Percentiles rank a stretch among this genome's conserved stretches.
Conservation (phyloP, 2,888 invertebrate species). For the Myopa testacea region DNA sequence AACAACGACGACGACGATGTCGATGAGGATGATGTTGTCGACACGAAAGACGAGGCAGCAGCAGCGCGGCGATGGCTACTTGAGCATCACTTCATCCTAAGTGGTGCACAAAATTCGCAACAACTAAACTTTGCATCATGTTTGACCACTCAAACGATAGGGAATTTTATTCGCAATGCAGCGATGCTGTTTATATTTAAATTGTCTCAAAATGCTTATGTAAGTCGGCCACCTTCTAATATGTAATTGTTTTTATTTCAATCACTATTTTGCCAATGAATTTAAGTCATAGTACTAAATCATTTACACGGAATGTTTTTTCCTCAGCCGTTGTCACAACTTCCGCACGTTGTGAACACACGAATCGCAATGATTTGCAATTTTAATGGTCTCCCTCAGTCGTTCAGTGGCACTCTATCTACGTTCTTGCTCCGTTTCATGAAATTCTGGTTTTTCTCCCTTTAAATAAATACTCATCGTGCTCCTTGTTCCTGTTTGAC, state of each 20-base stretch:
- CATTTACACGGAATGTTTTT: background rate
- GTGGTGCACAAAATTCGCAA: slow-evolving; percentile 10
- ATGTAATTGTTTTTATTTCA: background rate
- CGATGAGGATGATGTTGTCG: background rate
- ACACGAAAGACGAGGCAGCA: background rate
- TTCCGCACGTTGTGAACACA: slow-evolving; percentile 25
- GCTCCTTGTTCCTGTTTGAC: slow-evolving; percentile 15
- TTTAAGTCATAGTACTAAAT: background rate
- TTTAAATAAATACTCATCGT: background rate
- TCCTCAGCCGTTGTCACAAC: background rate
- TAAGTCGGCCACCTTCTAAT: background rate
- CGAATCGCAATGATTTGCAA: slow-evolving; percentile 26
- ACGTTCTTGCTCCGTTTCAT: slow-evolving; percentile 9
- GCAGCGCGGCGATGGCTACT: slow-evolving; percentile 7
- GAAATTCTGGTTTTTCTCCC: slow-evolving; percentile 38
- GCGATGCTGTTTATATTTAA: slow-evolving; percentile 19
- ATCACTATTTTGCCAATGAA: background rate
- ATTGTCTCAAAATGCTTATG: background rate
- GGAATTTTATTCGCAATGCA: slow-evolving; percentile 28
- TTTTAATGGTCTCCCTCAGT: slow-evolving; percentile 17
- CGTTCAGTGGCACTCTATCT: background rate
- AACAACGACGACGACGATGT: slow-evolving; percentile 16
- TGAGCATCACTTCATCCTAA: slow-evolving; percentile 18
- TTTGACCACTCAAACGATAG: slow-evolving; percentile 40
- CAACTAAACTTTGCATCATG: slow-evolving; percentile 23